Conservation (phyloP, 2,888 invertebrate genomes). For the Coleophora deauratella region DNA sequence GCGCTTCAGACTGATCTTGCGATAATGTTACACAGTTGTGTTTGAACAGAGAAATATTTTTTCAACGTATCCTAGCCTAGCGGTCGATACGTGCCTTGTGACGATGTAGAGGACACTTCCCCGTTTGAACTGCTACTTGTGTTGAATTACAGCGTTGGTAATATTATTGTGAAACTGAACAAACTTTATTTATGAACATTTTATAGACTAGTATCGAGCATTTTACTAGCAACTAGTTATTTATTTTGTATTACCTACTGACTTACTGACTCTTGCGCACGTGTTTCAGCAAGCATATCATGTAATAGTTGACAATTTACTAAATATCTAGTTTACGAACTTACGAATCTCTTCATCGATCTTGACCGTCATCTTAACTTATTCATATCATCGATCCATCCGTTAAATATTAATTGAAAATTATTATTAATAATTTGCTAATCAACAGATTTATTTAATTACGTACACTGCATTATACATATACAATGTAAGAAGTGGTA, state of each 20-base stretch:
- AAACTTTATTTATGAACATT: slow-evolving; percentile 32
- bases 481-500: no score
- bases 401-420: slow-evolving; percentile 22
- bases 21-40: slow-evolving; percentile 15
- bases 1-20: not conserved
- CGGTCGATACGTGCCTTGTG: slow-evolving; percentile 61
- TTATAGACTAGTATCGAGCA: slow-evolving; percentile 54
- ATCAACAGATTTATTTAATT: no score
- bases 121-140: slow-evolving; percentile 21
- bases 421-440: no score
- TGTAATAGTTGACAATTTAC: slow-evolving; percentile 23
- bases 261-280: slow-evolving; percentile 28
- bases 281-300: slow-evolving; percentile 51
- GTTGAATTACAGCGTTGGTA: slow-evolving; percentile 19
- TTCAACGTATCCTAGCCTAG: slow-evolving; percentile 61
- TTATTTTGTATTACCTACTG: slow-evolving; percentile 36
- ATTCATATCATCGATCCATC: slow-evolving; percentile 65
- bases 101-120: slow-evolving; percentile 32
- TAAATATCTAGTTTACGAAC: not conserved
- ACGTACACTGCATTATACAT: no score
- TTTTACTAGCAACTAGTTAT: slow-evolving; percentile 40
- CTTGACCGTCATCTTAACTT: slow-evolving; percentile 22
- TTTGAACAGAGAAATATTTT: slow-evolving; percentile 59
- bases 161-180: slow-evolving; percentile 22
- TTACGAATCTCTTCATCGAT: slow-evolving; percentile 1